phyloP scores from a whole-genome alignment of 2,113 vertebrate genomes.

The Motacilla tschutschensis region DNA sequence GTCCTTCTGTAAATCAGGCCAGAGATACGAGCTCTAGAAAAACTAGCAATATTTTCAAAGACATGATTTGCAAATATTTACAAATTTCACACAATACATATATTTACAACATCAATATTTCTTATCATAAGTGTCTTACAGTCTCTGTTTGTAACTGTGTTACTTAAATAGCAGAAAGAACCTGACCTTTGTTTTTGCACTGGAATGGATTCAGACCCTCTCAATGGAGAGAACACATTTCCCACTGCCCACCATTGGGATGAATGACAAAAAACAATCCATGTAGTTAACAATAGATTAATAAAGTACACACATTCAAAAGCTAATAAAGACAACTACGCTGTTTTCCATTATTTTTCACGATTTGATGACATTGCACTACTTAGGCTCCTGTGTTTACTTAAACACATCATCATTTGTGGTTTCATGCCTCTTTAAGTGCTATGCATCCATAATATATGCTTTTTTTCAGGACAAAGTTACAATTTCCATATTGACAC shows the following conservation, averaged over 20 bases:
- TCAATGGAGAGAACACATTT: background rate
- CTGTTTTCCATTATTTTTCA: conserved; percentile 49
- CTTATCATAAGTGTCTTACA: background rate
- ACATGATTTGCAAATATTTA: background rate
- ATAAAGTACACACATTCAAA: conserved; percentile 29
- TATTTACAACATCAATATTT: background rate
- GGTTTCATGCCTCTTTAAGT: background rate
- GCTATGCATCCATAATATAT: background rate
- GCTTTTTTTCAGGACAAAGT: background rate
- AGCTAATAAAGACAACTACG: conserved; percentile 1
- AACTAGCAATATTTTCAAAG: background rate
- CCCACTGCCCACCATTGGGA: background rate
- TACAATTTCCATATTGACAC: background rate
- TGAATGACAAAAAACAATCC: conserved; percentile 16
- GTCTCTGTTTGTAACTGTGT: background rate
- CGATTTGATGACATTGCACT: conserved; percentile 23
- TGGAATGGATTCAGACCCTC: background rate
- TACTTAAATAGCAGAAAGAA: background rate
- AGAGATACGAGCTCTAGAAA: background rate
- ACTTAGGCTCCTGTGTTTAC: conserved; percentile 47
- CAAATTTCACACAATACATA: background rate
- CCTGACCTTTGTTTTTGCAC: conserved; percentile 1
- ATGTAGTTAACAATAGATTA: conserved; percentile 37
- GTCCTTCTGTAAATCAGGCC: background rate
- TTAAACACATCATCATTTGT: conserved; percentile 29